These are phyloP conservation scores for Camelus bactrianus DNA, from an alignment of 2,113 vertebrate genomes.

Conservation along the genomic window DNA sequence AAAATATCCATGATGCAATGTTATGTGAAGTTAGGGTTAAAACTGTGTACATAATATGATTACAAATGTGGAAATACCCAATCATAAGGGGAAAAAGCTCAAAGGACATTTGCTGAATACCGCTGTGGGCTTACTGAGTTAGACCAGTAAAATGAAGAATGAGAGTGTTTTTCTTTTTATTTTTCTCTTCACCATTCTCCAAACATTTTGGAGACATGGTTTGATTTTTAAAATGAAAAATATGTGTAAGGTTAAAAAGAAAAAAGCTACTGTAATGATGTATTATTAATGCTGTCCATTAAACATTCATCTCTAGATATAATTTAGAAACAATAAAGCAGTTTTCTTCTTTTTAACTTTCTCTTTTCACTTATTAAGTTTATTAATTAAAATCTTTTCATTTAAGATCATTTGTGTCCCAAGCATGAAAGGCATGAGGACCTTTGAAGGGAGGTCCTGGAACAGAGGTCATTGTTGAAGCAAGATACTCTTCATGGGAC, in stretches of 20 bases:
- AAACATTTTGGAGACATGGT: background rate
- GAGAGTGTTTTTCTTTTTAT: background rate
- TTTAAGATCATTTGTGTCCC: background rate
- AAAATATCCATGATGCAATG: background rate
- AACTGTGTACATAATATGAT: background rate
- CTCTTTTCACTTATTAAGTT: background rate
- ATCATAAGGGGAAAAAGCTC: background rate
- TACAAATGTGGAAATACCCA: background rate
- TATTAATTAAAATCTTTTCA: background rate
- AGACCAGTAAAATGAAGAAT: background rate
- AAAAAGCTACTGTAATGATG: background rate
- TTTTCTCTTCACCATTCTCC: background rate
- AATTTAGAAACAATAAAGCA: background rate
- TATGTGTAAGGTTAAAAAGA: background rate
- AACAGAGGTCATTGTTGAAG: background rate
- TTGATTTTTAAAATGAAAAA: background rate
- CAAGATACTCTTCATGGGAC: accelerated
- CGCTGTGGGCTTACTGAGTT: background rate
- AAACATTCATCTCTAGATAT: background rate
- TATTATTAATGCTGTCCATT: background rate
- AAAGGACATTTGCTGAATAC: background rate
- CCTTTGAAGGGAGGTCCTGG: background rate
- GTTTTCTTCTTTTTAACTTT: background rate
- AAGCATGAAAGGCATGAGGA: background rate
- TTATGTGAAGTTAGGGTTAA: background rate